phyloP scores from a whole-genome alignment of 2,888 invertebrate species.

The Strigamia crassipes region DNA sequence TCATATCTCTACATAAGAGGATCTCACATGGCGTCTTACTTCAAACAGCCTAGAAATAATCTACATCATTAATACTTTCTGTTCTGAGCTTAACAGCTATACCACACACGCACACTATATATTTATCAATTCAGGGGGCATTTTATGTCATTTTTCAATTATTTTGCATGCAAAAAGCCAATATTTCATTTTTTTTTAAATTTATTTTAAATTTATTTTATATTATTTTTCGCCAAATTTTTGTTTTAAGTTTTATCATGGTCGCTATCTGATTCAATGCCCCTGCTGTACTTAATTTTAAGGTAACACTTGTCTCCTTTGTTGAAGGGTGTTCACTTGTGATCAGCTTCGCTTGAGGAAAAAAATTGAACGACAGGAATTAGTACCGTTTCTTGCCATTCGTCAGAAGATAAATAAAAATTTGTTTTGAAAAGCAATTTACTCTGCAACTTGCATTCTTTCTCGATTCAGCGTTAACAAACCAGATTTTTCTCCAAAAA shows the following conservation, averaged over 20 bases:
- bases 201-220: not conserved
- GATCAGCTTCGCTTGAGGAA: slow-evolving; percentile 50
- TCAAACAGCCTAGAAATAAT: slow-evolving; percentile 65
- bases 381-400: slow-evolving; percentile 48
- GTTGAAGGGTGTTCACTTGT: slow-evolving; percentile 45
- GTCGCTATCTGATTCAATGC: not conserved
- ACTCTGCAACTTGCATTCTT: slow-evolving; percentile 22
- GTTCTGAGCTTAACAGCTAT: slow-evolving; percentile 58
- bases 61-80: slow-evolving; percentile 67
- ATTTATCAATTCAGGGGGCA: not conserved
- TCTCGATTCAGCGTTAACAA: not conserved
- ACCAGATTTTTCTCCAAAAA: not conserved
- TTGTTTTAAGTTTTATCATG: not conserved
- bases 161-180: not conserved
- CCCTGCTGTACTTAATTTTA: slow-evolving; percentile 27
- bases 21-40: slow-evolving; percentile 16
- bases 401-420: slow-evolving; percentile 19
- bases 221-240: not conserved
- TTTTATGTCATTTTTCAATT: not conserved
- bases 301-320: slow-evolving; percentile 45
- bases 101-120: slow-evolving; percentile 54
- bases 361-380: slow-evolving; percentile 52
- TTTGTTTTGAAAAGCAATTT: slow-evolving; percentile 20
- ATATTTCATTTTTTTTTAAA: not conserved
- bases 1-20: slow-evolving; percentile 45